Base-by-base conservation (phyloP, 2,113 vertebrate genomes). In the Paramisgurnus dabryanus region DNA sequence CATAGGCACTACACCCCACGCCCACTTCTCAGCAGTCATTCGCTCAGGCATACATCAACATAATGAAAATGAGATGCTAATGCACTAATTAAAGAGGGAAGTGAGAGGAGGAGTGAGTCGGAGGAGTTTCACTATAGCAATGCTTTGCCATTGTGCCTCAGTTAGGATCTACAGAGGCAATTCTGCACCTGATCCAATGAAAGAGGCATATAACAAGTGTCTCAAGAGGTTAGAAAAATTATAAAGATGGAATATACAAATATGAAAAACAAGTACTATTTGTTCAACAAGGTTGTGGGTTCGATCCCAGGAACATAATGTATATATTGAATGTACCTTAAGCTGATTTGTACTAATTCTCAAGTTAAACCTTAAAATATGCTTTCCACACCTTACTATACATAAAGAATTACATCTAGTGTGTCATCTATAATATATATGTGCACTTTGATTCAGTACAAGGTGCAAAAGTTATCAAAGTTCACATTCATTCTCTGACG, bases 21-120 rank as follows among this genome's bases (percentile, higher is more conserved):
- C 77, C 50, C 84, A 75, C 86, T 87, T 88, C 87, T 87, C 86
- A 89, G 88, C 82, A 85, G 84, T 89, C 88, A 90, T 86, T 86
- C 67, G 83, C 86, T 79, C 86, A 83, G 83, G 84, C 87, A 91
- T 93, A 89, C 87, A 93, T 93, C 91, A 92, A 79, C 87, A 88
- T 93, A 93, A 93, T 93, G 91, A 89, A 92, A 87, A 86, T 81
- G 76, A 90, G 88, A 93, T 92, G 92, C 90, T 92, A 92, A 93
- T 93, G 85, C 87, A 70, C 90, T 93, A 90, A 91, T 93, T 93
- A 92, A 92, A 88, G 89, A 88, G 50, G 45, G 72, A 70, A 76
- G 80, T 60, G 79, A 83, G 82, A 84, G 80, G 71, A n/a, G 58
- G 12, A 75, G 53, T 58, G 73, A 78, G 66, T 76, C 76, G 6